These are phyloP conservation scores for Phylloscopus trochiloides DNA, from an alignment of 2,113 vertebrate genomes.

Conservation along the genomic window DNA sequence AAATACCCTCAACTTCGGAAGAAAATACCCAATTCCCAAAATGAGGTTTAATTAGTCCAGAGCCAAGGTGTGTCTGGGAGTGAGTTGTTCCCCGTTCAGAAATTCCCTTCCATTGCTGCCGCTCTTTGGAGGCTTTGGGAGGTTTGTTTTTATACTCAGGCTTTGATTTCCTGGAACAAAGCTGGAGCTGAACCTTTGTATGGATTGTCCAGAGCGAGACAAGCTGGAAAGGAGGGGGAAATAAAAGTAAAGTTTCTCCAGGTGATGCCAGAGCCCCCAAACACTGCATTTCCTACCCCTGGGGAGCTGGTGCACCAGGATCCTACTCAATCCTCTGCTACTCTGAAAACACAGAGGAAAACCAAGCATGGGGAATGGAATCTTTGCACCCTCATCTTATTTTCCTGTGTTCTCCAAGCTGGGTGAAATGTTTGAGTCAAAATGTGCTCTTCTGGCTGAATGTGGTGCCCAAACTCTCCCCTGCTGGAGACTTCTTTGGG, in stretches of 20 bases:
- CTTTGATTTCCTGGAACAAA: not conserved
- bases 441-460: not conserved
- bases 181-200: not conserved
- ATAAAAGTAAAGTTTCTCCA: not conserved
- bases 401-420: not conserved
- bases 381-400: not conserved
- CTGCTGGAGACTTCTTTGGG: not conserved
- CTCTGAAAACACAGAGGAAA: not conserved
- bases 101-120: not conserved
- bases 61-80: not conserved
- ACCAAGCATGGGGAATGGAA: not conserved
- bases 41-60: not conserved
- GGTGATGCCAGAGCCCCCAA: not conserved
- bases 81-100: not conserved
- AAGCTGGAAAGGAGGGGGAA: not conserved
- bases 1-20: not conserved
- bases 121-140: not conserved
- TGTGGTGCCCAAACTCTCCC: accelerated
- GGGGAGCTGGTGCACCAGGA: not conserved
- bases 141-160: not conserved
- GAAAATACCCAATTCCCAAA: accelerated
- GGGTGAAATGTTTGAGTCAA: not conserved
- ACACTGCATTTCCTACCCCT: not conserved
- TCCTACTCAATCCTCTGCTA: not conserved
- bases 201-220: not conserved